Evolutionary conservation across 2,797 vertebrate species (phyloP), one percentile per base, ranked within the genome.

Genomic region (Lagorchestes hirsutus): DNA sequence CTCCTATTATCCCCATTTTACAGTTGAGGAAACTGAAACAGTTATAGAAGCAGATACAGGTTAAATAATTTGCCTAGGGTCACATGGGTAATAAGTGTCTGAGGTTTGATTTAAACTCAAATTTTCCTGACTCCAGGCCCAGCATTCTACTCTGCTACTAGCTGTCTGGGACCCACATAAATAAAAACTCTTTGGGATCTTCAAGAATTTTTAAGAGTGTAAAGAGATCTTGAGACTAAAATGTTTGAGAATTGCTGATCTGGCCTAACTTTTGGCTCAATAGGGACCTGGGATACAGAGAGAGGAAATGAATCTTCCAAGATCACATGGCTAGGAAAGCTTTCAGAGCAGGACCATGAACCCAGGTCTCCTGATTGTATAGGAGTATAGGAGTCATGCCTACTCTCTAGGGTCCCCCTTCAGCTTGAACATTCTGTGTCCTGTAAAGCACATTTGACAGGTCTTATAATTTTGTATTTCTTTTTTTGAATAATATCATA

Each of bases 291-390:
- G 55, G 57, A 50, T 28, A 54, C 9, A 0, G 1, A 14, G 55
- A 55, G 50, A 46, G n/a, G 31, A 0, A 5, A 16, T 0, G 29
- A 14, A 12, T 27, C 8, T 22, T 12, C 56, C n/a, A 24, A 18
- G 0, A 28, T 18, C 62, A 31, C 6, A 0, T 0, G 8, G 2
- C 54, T 0, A 1, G 22, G 0, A 3, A 52, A 5, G 90, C 58
- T 67, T 57, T 12, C 1, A 54, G 74, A 40, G 5, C 8, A 22
- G 3, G 22, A 29, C 2, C 3, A 40, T 40, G n/a, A 0, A 59
- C 0, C 5, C 62, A n/a, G 67, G 50, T 22, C 55, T 54, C 54
- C 0, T 10, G 4, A 1, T 3, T 0, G 3, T 28, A 62, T 28
- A 62, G 0, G 14, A 67, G 34, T n/a, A n/a, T 16, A 67, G 34